Percentiles rank a stretch among this genome's conserved stretches.
Evolutionary conservation across 2,888 invertebrate genomes (phyloP).

Genomic region (Lasius fuliginosus): DNA sequence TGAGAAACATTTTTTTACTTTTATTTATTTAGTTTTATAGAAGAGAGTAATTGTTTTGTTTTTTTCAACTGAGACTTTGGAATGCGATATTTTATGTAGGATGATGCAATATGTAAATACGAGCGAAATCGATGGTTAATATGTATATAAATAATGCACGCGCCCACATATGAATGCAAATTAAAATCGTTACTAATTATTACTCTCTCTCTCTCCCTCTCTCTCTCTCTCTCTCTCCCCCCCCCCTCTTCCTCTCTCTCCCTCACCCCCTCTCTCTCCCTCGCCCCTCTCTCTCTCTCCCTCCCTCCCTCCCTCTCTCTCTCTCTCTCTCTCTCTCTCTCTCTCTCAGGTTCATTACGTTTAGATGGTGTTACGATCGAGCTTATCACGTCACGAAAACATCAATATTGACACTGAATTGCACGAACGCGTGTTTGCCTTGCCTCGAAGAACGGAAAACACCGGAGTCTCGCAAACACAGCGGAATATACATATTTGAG

Average conservation of each 20-base stretch:
- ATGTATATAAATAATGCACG: not conserved
- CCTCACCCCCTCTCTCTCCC: too few relatives aligned
- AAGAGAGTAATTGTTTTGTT: not conserved
- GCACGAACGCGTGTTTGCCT: conserved; percentile 38
- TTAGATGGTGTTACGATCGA: not conserved
- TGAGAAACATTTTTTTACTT: not conserved
- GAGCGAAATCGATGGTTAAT: not conserved
- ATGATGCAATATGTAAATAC: not conserved
- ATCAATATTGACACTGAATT: conserved; percentile 50
- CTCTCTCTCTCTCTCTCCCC: not conserved
- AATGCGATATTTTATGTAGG: not conserved
- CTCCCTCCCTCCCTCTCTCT: too few relatives aligned
- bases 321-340: not conserved
- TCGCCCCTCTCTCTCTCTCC: too few relatives aligned
- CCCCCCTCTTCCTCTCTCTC: too few relatives aligned
- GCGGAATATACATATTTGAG: not conserved
- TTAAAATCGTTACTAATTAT: not conserved
- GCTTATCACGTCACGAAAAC: conserved; percentile 31
- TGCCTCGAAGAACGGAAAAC: conserved; percentile 14
- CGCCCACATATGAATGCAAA: conserved; percentile 22
- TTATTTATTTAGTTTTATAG: not conserved
- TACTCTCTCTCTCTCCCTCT: not conserved
- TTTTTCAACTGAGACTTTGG: not conserved
- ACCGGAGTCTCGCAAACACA: conserved; percentile 1
- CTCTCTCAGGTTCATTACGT: not conserved